phyloP scores from a whole-genome alignment of 2,797 vertebrate species.

The Poecilia velifera region DNA sequence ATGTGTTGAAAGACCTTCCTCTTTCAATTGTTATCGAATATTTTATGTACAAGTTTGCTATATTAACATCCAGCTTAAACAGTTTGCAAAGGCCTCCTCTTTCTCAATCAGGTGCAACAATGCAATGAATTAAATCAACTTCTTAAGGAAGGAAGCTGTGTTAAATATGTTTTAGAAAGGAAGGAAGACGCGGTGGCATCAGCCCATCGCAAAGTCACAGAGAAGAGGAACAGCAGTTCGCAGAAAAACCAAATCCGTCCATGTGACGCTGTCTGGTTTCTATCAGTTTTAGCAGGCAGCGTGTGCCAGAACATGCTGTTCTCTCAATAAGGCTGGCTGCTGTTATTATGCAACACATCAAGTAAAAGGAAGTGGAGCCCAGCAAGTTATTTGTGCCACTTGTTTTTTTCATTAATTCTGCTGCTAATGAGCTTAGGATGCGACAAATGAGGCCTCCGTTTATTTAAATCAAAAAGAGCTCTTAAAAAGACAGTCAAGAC shows the following conservation, averaged over 20 bases:
- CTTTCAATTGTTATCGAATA: not conserved
- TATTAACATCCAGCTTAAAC: not conserved
- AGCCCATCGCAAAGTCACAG: constrained; percentile 28
- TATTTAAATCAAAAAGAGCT: not conserved
- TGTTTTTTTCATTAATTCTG: constrained; percentile 24
- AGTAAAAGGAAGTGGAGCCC: constrained; percentile 24
- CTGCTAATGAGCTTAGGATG: not conserved
- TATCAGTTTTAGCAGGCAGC: constrained; percentile 62
- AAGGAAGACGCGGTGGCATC: constrained; percentile 61
- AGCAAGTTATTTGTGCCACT: not conserved
- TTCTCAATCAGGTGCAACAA: not conserved
- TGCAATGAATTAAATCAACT: constrained; percentile 12
- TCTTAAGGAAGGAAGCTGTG: constrained; percentile 36
- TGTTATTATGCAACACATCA: constrained; percentile 59
- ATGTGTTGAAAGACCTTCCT: not conserved
- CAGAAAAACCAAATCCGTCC: constrained; percentile 84
- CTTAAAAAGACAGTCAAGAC: not conserved
- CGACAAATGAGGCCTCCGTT: not conserved
- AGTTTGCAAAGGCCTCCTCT: not conserved
- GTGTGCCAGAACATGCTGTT: constrained; percentile 73
- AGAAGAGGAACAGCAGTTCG: constrained; percentile 73
- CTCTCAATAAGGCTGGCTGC: constrained; percentile 59
- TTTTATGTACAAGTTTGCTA: not conserved
- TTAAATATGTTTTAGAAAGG: constrained; percentile 29
- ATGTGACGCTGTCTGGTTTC: constrained; percentile 80